Percentiles rank a stretch among this genome's conserved stretches.
These are phyloP conservation scores for Physella acuta DNA, from an alignment of 1,140 invertebrate species.

Conservation along the genomic window DNA sequence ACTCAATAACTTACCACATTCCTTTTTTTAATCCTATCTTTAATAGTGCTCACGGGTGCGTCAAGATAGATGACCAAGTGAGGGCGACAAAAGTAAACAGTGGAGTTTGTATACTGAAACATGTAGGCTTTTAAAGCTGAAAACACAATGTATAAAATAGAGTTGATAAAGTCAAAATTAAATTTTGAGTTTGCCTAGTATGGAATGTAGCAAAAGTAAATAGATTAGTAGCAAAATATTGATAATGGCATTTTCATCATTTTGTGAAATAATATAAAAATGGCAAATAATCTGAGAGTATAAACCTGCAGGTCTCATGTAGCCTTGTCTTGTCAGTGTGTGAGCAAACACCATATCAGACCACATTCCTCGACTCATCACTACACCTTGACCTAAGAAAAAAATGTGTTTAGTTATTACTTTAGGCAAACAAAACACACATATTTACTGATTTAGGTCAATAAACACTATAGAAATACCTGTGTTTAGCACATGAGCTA, in stretches of 20 bases:
- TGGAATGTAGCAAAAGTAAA: too few relatives aligned
- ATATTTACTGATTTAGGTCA: not conserved
- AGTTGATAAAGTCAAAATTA: not conserved
- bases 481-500: constrained; percentile 48
- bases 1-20: constrained; percentile 33
- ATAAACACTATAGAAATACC: constrained; percentile 33
- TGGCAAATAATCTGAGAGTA: not conserved
- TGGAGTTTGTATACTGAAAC: constrained; percentile 12
- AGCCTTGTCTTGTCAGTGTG: constrained; percentile 31
- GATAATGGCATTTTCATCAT: not conserved
- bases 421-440: not conserved
- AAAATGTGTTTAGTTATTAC: too few relatives aligned
- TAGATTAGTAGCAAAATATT: not conserved
- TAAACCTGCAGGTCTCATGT: constrained; percentile 23
- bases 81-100: constrained; percentile 35
- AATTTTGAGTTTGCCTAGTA: not conserved
- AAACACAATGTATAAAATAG: not conserved
- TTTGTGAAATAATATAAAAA: not conserved
- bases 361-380: constrained; percentile 37
- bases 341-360: constrained; percentile 42
- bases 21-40: constrained; percentile 36
- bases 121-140: constrained; percentile 24
- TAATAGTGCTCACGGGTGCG: constrained; percentile 34
- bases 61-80: constrained; percentile 44
- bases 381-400: constrained; percentile 50